A percentile compares a stretch with the other conserved stretches of the same genome.
phyloP scores from a whole-genome alignment of 2,888 invertebrate species.

The Watsonalla cultraria region DNA sequence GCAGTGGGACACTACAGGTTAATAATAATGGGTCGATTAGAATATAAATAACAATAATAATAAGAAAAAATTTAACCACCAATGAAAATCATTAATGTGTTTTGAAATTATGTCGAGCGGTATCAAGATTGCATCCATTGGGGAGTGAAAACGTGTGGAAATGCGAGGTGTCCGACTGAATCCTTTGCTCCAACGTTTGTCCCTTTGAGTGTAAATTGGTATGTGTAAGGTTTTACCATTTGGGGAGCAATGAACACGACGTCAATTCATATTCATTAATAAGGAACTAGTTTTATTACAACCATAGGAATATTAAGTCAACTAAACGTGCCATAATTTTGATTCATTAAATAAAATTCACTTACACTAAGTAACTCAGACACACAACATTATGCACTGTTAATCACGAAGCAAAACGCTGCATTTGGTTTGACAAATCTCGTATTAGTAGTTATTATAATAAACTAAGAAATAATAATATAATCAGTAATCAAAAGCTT shows the following conservation, averaged over 20 bases:
- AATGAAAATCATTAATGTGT: not conserved
- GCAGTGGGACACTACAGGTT: too few relatives aligned
- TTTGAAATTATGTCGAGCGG: constrained; percentile 1
- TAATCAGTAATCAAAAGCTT: constrained; percentile 6
- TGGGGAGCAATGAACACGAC: too few relatives aligned
- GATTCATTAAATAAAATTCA: too few relatives aligned
- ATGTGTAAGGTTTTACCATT: not conserved
- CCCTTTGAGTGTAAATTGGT: constrained; percentile 30
- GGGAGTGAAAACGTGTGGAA: constrained; percentile 30
- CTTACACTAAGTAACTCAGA: not conserved
- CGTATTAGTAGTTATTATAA: not conserved
- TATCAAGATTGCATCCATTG: not conserved
- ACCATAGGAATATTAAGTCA: too few relatives aligned
- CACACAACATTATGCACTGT: too few relatives aligned
- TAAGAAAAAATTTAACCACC: too few relatives aligned
- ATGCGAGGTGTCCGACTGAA: constrained; percentile 47
- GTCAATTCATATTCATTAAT: too few relatives aligned
- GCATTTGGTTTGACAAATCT: not conserved
- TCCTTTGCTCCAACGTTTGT: constrained; percentile 31
- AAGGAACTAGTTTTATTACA: too few relatives aligned
- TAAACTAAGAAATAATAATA: constrained; percentile 7
- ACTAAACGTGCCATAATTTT: too few relatives aligned
- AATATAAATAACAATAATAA: too few relatives aligned
- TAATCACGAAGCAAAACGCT: not conserved
- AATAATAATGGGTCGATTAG: too few relatives aligned